Evolutionary conservation across 92 coral and sea anemone genomes (phyloP).

Genomic region (Virgularia gustaviana): DNA sequence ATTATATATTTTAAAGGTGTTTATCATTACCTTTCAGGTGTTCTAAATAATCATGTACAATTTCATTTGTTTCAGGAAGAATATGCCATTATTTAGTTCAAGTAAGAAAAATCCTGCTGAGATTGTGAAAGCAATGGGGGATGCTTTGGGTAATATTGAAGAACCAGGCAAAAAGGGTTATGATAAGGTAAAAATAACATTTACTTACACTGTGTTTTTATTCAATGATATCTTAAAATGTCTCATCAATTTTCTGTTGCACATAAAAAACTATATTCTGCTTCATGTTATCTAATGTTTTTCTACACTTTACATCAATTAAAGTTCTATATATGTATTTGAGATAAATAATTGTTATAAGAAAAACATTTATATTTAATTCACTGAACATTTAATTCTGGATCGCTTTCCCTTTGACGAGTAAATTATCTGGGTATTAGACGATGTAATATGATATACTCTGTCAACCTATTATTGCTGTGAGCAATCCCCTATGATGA

Average conservation of each 20-base stretch:
- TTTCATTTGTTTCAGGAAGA: background rate
- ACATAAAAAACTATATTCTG: background rate
- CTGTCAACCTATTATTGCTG: no score
- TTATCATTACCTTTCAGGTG: no score
- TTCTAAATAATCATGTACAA: background rate
- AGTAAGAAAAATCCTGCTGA: constrained; percentile 88
- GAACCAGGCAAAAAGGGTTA: constrained; percentile 64
- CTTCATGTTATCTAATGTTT: background rate
- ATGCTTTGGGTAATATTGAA: constrained; percentile 56
- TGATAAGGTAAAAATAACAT: constrained; percentile 59
- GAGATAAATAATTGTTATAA: no score
- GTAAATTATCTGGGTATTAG: no score
- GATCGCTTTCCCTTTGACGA: no score
- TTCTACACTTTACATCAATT: no score
- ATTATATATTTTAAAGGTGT: no score
- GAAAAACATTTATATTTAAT: no score
- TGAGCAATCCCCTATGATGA: no score
- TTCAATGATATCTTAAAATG: background rate
- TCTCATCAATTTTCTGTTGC: background rate
- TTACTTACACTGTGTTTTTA: background rate
- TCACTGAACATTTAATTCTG: no score
- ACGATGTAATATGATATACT: no score
- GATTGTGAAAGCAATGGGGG: constrained; percentile 53
- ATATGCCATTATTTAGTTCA: constrained; percentile 93
- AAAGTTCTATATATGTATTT: no score